These are phyloP conservation scores for Tetranychus cinnabarinus DNA, from an alignment of 1,140 invertebrate genomes.

Conservation along the genomic window DNA sequence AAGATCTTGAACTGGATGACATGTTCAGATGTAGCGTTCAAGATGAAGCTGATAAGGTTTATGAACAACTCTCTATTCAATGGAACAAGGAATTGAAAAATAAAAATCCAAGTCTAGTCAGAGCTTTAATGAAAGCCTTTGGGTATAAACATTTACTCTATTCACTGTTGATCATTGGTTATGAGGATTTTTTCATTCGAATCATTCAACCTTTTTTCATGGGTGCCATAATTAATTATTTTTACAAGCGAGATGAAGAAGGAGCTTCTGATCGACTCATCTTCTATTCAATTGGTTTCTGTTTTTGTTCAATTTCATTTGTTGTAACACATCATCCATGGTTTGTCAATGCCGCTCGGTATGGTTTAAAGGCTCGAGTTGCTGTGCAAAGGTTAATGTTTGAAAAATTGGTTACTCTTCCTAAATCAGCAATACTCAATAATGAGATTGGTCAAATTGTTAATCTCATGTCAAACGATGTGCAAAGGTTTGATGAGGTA, in stretches of 20 bases:
- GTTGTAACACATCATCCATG: not conserved
- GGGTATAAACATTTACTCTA: not conserved
- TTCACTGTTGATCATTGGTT: not conserved
- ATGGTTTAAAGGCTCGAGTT: slow-evolving; percentile 27
- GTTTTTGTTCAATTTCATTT: slow-evolving; percentile 27
- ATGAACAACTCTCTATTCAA: not conserved
- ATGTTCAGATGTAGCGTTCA: not conserved
- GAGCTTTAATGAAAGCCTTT: slow-evolving; percentile 8
- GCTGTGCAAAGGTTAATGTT: slow-evolving; percentile 30
- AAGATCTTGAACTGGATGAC: not conserved
- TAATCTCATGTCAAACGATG: slow-evolving; percentile 73
- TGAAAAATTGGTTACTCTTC: slow-evolving; percentile 27
- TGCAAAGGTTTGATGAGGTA: slow-evolving; percentile 25
- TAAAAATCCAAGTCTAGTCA: slow-evolving; percentile 9
- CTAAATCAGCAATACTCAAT: slow-evolving; percentile 36
- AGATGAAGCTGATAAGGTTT: not conserved
- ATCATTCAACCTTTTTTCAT: slow-evolving; percentile 3
- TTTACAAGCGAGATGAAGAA: not conserved
- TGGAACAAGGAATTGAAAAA: slow-evolving; percentile 12
- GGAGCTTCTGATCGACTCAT: not conserved
- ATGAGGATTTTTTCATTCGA: slow-evolving; percentile 1
- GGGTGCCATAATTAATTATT: slow-evolving; percentile 11
- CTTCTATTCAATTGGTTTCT: slow-evolving; percentile 24
- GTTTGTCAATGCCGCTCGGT: not conserved
- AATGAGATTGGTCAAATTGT: slow-evolving; percentile 66